Conservation (phyloP, 2,113 vertebrate species). For the Pavo muticus region DNA sequence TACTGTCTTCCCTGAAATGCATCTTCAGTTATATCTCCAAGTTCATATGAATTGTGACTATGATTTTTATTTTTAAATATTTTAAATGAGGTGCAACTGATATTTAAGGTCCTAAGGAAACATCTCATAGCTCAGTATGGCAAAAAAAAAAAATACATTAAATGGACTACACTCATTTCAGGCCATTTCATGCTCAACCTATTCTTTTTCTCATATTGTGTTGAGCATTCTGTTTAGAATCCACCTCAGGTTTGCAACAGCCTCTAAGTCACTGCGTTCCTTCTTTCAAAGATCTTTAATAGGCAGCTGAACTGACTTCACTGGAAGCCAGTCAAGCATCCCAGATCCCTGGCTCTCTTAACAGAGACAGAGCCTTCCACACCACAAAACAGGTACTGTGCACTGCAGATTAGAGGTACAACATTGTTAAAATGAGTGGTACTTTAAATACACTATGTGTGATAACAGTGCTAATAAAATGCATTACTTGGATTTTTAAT, state of each 20-base stretch:
- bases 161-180: not conserved
- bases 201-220: rapidly evolving
- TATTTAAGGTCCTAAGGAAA: not conserved
- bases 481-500: not conserved
- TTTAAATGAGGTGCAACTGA: not conserved
- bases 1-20: not conserved
- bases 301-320: not conserved
- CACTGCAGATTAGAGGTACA: not conserved
- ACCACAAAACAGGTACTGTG: not conserved
- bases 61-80: not conserved
- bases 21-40: not conserved
- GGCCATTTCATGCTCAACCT: not conserved
- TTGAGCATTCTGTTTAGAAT: not conserved
- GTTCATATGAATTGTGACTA: not conserved
- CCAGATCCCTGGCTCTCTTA: not conserved
- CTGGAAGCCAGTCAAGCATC: not conserved
- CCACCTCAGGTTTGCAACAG: not conserved
- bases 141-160: not conserved
- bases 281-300: not conserved
- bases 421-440: not conserved
- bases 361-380: not conserved
- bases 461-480: not conserved
- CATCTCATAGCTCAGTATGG: not conserved
- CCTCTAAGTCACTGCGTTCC: not conserved
- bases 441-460: not conserved